phyloP scores from a whole-genome alignment of 2,113 vertebrate genomes.

The Ceyx melanurus region DNA sequence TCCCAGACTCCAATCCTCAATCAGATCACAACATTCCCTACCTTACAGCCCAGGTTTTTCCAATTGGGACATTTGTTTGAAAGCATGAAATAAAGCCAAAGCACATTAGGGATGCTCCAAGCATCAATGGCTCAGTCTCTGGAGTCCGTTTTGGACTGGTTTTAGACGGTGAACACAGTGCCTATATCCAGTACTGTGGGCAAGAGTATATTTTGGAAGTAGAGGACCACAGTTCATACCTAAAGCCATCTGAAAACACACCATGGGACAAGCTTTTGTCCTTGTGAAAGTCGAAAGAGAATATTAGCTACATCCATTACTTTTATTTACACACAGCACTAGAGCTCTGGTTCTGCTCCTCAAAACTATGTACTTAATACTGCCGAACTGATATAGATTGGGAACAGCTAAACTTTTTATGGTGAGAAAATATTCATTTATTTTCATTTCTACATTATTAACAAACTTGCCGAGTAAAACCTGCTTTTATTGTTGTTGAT shows the following conservation, averaged over 20 bases:
- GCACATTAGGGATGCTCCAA: neutral
- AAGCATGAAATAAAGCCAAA: neutral
- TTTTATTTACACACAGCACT: neutral
- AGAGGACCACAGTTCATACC: neutral
- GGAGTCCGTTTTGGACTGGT: neutral
- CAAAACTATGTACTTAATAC: neutral
- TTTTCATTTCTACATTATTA: conserved; percentile 34
- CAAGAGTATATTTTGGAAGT: neutral
- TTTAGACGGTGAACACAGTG: neutral
- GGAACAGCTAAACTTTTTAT: neutral
- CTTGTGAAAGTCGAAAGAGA: neutral
- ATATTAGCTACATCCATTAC: neutral
- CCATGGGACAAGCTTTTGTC: neutral
- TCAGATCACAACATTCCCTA: neutral
- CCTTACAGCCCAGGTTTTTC: neutral
- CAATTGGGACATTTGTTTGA: neutral
- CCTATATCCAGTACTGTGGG: neutral
- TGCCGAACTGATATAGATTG: neutral
- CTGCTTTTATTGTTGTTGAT: neutral
- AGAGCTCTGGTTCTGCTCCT: neutral
- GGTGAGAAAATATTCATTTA: neutral
- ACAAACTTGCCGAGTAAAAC: conserved; percentile 5
- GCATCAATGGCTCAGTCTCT: neutral
- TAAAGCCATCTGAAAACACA: neutral
- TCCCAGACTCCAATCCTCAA: neutral